Conservation (phyloP, 2,888 invertebrate genomes). For the Perithous albicinctus region DNA sequence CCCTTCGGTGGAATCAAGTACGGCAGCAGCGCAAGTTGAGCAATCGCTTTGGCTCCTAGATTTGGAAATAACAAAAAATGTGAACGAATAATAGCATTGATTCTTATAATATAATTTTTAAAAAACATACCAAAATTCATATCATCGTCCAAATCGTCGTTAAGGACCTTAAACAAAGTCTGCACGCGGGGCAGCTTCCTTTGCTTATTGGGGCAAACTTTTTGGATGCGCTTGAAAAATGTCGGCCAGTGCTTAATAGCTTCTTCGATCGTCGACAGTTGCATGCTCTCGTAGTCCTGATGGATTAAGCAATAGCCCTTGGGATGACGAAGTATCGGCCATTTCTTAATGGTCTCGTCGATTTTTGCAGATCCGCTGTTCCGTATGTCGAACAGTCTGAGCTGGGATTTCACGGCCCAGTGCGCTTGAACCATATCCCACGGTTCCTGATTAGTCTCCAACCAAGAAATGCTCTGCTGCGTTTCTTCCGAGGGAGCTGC, state of each 20-base stretch:
- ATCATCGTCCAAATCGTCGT: slow-evolving; percentile 11
- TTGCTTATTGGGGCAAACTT: slow-evolving; percentile 1
- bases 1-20: slow-evolving; percentile 48
- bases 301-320: slow-evolving; percentile 9
- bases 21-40: slow-evolving; percentile 38
- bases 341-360: neutral
- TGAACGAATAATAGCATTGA: neutral
- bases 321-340: slow-evolving; percentile 34
- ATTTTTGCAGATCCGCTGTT: neutral
- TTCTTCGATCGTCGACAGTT: neutral
- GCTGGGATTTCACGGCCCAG: neutral
- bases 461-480: slow-evolving; percentile 21
- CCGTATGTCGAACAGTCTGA: slow-evolving; percentile 8
- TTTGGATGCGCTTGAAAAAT: slow-evolving; percentile 8
- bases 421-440: slow-evolving; percentile 36
- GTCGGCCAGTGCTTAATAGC: slow-evolving; percentile 10
- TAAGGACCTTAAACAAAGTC: neutral
- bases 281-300: neutral
- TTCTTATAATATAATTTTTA: neutral
- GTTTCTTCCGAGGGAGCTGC: slow-evolving; percentile 17
- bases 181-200: slow-evolving; percentile 4
- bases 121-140: neutral
- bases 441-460: slow-evolving; percentile 23
- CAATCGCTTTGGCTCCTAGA: slow-evolving; percentile 33
- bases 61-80: neutral